Conservation (phyloP, 37 sponge, comb jelly and placozoan species). For the Beroe forskalii region DNA sequence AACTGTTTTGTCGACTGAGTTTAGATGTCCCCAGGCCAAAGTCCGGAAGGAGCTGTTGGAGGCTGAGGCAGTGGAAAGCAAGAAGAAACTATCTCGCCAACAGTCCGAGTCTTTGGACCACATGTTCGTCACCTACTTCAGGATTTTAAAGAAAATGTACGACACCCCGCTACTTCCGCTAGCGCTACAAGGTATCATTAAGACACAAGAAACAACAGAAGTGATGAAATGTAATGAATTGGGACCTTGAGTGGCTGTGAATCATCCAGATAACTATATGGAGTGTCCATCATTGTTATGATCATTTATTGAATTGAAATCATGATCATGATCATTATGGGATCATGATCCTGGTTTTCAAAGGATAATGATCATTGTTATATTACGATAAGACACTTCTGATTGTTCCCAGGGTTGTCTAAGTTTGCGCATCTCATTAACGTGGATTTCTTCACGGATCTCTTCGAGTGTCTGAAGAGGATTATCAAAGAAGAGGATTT, state of each 20-base stretch:
- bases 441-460: slow-evolving; percentile 64
- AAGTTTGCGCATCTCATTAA: slow-evolving; percentile 63
- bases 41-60: slow-evolving; percentile 10
- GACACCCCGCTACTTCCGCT: slow-evolving; percentile 38
- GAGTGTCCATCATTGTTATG: too few species aligned
- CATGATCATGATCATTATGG: too few species aligned
- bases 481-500: slow-evolving; percentile 22
- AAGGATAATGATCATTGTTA: too few species aligned
- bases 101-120: slow-evolving; percentile 63
- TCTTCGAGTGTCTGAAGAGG: slow-evolving; percentile 57
- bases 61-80: slow-evolving; percentile 57
- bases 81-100: slow-evolving; percentile 15
- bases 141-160: slow-evolving; percentile 12
- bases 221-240: too few species aligned
- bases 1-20: too few species aligned
- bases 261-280: too few species aligned
- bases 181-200: slow-evolving; percentile 4
- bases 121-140: slow-evolving; percentile 51
- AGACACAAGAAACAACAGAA: too few species aligned
- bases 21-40: slow-evolving; percentile 44
- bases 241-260: too few species aligned
- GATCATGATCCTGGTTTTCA: too few species aligned
- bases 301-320: too few species aligned
- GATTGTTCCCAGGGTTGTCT: background rate
- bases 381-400: too few species aligned